A percentile compares a stretch with the other conserved stretches of the same genome.
Conservation (phyloP, 2,797 vertebrate species). For the Hipposideros larvatus region DNA sequence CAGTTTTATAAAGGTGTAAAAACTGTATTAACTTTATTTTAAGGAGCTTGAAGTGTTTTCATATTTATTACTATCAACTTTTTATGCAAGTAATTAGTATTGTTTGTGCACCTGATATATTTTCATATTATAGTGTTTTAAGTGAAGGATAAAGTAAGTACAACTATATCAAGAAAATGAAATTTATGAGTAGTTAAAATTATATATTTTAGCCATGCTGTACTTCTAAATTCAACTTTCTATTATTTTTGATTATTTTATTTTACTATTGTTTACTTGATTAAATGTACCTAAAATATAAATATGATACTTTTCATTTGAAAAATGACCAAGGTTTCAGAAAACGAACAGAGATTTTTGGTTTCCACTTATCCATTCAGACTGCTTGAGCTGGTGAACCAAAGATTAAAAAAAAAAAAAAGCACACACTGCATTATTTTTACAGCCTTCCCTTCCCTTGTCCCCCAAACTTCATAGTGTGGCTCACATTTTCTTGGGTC, state of each 20-base stretch:
- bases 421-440: fast-evolving
- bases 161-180: neutral
- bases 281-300: constrained; percentile 57
- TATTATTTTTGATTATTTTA: neutral
- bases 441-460: neutral
- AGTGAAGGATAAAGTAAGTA: neutral
- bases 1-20: neutral
- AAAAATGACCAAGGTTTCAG: constrained; percentile 42
- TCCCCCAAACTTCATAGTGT: neutral
- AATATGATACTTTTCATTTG: constrained; percentile 51
- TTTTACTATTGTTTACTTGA: constrained; percentile 41
- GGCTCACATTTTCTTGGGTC: constrained; percentile 36
- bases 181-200: constrained; percentile 27
- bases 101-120: neutral
- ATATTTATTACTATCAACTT: neutral
- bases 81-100: neutral
- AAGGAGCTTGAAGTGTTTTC: constrained; percentile 28
- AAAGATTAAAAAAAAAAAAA: neutral
- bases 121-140: constrained; percentile 29
- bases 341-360: constrained; percentile 52
- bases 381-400: constrained; percentile 5
- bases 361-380: constrained; percentile 43
- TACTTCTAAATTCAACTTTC: constrained; percentile 51
- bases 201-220: neutral
- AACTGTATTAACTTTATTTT: neutral